phyloP scores from a whole-genome alignment of 1,140 invertebrate genomes.

The Meloidogyne hapla region DNA sequence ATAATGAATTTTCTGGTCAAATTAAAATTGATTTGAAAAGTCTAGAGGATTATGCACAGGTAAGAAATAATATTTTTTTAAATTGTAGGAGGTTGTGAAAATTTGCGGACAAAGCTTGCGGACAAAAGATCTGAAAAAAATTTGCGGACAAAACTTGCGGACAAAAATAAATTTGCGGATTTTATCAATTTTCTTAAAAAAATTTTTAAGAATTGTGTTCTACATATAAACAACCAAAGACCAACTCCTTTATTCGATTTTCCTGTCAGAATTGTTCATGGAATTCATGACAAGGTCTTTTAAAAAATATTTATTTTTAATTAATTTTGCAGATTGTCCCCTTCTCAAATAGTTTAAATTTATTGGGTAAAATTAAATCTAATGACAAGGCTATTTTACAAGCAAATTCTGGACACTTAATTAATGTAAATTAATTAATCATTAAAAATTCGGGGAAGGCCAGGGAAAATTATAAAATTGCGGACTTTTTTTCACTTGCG shows the following conservation, averaged over 20 bases:
- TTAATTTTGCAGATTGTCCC: not conserved
- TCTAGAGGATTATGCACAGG: not conserved
- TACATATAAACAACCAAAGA: not conserved
- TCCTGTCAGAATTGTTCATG: conserved; percentile 39
- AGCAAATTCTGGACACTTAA: not conserved
- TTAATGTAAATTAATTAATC: not conserved
- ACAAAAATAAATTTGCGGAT: not conserved
- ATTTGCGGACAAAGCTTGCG: too few species aligned
- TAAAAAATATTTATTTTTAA: not conserved
- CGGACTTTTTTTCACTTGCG: too few species aligned
- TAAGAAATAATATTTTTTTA: too few species aligned
- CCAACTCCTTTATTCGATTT: conserved; percentile 12
- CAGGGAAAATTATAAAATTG: too few species aligned
- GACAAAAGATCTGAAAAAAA: too few species aligned
- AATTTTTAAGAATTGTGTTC: conserved; percentile 30
- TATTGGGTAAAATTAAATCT: not conserved
- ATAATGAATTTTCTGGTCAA: not conserved
- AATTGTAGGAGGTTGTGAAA: too few species aligned
- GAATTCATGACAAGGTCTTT: conserved; percentile 36
- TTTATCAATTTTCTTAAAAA: not conserved
- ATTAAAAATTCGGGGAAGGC: too few species aligned
- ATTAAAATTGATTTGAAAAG: not conserved
- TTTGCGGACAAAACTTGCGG: too few species aligned
- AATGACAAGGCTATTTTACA: not conserved
- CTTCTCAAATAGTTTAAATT: not conserved